These are phyloP conservation scores for Drosophila maculinotata DNA, from an alignment of 2,888 invertebrate species.

Conservation along the genomic window DNA sequence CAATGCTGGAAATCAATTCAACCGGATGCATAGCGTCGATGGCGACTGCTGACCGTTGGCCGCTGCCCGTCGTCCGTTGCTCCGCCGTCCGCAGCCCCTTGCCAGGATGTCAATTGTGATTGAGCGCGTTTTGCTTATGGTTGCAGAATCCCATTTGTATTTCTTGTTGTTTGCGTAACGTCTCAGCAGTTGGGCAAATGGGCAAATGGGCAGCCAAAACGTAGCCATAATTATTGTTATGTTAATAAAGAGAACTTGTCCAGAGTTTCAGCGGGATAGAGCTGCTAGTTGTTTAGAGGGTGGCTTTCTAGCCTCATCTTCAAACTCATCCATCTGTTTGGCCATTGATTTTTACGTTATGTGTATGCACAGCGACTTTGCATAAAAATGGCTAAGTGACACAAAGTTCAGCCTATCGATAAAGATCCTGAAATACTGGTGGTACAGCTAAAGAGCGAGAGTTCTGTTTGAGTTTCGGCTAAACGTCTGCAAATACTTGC, in stretches of 20 bases:
- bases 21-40: slow-evolving; percentile 73
- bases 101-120: slow-evolving; percentile 75
- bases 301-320: slow-evolving; percentile 24
- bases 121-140: slow-evolving; percentile 70
- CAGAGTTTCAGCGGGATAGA: slow-evolving; percentile 2
- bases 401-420: slow-evolving; percentile 31
- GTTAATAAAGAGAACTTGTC: slow-evolving; percentile 57
- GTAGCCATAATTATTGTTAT: slow-evolving; percentile 78
- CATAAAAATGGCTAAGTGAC: slow-evolving; percentile 67
- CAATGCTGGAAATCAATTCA: slow-evolving; percentile 65
- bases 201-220: slow-evolving; percentile 51
- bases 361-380: slow-evolving; percentile 72
- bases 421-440: slow-evolving; percentile 23
- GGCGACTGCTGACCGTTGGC: slow-evolving; percentile 58
- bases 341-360: slow-evolving; percentile 69
- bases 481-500: slow-evolving; percentile 59
- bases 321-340: slow-evolving; percentile 18
- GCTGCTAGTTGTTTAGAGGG: slow-evolving; percentile 42
- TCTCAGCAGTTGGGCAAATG: slow-evolving; percentile 58
- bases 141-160: slow-evolving; percentile 64
- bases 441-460: not conserved
- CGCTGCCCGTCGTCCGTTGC: slow-evolving; percentile 9
- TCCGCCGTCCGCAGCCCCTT: slow-evolving; percentile 14
- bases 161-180: slow-evolving; percentile 59
- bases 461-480: slow-evolving; percentile 52